Evolutionary conservation across 2,888 invertebrate genomes (phyloP).

Genomic region (Mythimna ferrago): DNA sequence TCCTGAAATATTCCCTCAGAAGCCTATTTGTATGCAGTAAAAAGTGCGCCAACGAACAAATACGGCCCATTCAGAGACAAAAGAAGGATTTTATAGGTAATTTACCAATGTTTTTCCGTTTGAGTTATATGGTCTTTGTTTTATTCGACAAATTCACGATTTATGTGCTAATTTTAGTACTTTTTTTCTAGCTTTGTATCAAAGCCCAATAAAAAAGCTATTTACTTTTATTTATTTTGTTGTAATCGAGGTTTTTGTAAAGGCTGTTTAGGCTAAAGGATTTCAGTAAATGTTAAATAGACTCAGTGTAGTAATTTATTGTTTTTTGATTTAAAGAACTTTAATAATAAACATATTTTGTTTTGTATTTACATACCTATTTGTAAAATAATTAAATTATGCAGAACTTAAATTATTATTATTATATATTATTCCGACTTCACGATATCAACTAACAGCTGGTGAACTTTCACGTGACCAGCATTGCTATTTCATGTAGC

Average conservation of each 20-base stretch:
- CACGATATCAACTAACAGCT: too few species aligned
- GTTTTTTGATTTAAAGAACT: too few species aligned
- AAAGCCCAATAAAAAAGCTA: slow-evolving; percentile 49
- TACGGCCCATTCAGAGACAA: slow-evolving; percentile 50
- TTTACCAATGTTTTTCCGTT: slow-evolving; percentile 62
- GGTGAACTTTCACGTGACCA: too few species aligned
- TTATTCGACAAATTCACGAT: slow-evolving; percentile 58
- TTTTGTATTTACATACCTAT: too few species aligned
- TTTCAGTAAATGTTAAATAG: background rate
- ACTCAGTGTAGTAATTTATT: background rate
- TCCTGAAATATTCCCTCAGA: slow-evolving; percentile 43
- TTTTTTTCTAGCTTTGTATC: slow-evolving; percentile 39
- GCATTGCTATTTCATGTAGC: too few species aligned
- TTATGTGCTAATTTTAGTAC: slow-evolving; percentile 58
- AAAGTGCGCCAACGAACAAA: slow-evolving; percentile 55
- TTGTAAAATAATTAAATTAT: too few species aligned
- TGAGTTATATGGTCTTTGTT: slow-evolving; percentile 62
- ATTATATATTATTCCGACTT: too few species aligned
- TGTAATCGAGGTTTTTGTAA: slow-evolving; percentile 14
- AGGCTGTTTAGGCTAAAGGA: background rate
- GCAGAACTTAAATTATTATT: too few species aligned
- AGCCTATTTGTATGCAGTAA: slow-evolving; percentile 61
- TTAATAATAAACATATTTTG: too few species aligned
- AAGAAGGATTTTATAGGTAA: slow-evolving; percentile 63
- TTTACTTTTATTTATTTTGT: slow-evolving; percentile 42